Evolutionary conservation across 2,888 invertebrate genomes (phyloP), one percentile per base, ranked within the genome.

Genomic region (Drosophila siamana): DNA sequence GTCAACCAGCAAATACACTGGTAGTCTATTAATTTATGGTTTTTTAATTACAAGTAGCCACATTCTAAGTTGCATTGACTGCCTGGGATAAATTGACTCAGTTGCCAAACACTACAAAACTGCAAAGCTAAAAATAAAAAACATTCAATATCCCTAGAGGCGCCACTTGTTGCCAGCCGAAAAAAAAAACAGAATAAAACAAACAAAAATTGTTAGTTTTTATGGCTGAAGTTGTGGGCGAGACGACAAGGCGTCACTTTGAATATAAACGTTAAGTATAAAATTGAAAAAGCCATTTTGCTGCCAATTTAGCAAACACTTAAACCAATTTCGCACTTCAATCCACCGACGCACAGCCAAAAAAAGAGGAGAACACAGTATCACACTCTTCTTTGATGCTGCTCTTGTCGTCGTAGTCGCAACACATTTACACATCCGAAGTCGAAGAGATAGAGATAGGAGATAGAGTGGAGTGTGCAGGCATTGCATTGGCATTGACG

Each of bases 291-390:
- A 90, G 89, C 88, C 91, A 90, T 91, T 90, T 90, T 91, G 91
- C 91, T 90, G 90, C 89, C 90, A 90, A 91, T 90, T 90, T 90
- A 78, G 90, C 91, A 89, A 91, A 91, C 91, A 91, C 90, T 90
- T 90, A 91, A 91, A 88, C 91, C 91, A 90, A 91, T 90, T 90
- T 90, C 85, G 87, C 91, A 91, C 91, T 90, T 89, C 88, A 90
- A 87, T 89, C 85, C 88, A 86, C 84, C 77, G 52, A 76, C 71
- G 72, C 79, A 77, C 67, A 70, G 7, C 15, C 72, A 59, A 43
- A 60, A 63, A 73, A 56, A 56, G 43, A n/a, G n/a, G n/a, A n/a
- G n/a, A n/a, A n/a, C n/a, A n/a, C n/a, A n/a, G n/a, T n/a, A n/a
- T n/a, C n/a, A n/a, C n/a, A n/a, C n/a, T n/a, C n/a, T n/a, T n/a